These are phyloP conservation scores for Bradypus variegatus DNA, from an alignment of 2,797 vertebrate genomes.

Conservation along the genomic window DNA sequence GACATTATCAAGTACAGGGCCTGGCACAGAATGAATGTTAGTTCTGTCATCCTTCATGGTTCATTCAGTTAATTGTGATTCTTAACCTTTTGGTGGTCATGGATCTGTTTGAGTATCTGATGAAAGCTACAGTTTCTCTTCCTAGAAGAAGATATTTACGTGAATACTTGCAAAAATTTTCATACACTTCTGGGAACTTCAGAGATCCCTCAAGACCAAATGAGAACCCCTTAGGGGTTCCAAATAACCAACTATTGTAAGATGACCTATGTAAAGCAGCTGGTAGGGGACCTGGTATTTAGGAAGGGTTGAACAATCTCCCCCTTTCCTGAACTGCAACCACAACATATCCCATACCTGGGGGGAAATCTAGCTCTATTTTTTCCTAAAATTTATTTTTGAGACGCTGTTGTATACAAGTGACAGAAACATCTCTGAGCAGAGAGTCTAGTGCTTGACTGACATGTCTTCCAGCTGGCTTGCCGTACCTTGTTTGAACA, in stretches of 20 bases:
- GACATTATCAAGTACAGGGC: not conserved
- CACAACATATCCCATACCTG: not conserved
- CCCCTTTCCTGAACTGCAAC: not conserved
- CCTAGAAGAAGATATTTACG: not conserved
- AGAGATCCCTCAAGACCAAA: not conserved
- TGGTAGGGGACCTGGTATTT: not conserved
- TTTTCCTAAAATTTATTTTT: constrained; percentile 35
- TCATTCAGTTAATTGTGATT: not conserved
- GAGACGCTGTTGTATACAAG: constrained; percentile 35
- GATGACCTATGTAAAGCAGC: not conserved
- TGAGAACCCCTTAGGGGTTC: not conserved
- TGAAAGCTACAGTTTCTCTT: not conserved
- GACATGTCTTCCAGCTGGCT: constrained; percentile 51
- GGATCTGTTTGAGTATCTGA: not conserved
- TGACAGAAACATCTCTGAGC: constrained; percentile 47
- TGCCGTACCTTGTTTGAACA: constrained; percentile 44
- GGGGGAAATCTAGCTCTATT: constrained; percentile 40
- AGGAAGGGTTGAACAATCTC: not conserved
- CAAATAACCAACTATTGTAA: not conserved
- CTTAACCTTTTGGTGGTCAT: not conserved
- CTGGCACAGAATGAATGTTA: not conserved
- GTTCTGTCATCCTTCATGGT: not conserved
- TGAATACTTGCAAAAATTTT: not conserved
- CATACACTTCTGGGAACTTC: not conserved
- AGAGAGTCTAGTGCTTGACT: constrained; percentile 3